Base-by-base conservation (phyloP, 2,888 invertebrate genomes). In the Chirona hameri region DNA sequence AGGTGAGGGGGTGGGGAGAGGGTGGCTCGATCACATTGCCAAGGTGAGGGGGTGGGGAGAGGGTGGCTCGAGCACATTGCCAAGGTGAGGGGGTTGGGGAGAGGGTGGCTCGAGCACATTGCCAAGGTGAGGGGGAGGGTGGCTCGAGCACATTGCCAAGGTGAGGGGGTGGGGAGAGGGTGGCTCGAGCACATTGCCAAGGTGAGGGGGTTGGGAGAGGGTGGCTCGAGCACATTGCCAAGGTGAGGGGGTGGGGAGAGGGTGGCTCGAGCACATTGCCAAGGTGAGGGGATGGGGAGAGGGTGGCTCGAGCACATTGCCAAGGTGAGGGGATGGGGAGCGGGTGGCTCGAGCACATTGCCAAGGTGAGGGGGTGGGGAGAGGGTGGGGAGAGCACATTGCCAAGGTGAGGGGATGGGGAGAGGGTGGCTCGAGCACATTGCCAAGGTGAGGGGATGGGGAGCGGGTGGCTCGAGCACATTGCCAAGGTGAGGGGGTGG, bases 111-210 rank as follows among this genome's bases (percentile, higher is more conserved):
- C 85, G 99, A 99, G 88, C 97, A 98, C 86, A 94, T 99, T 82
- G 99, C 99, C 0, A 99, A 99, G 91, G 95, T 94, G 87, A 82
- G 84, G 3, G 27, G 99, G 99, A 0, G 89, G 98, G 83, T 99
- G 99, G 99, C 89, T 99, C 85, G 99, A 99, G 88, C 97, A 98
- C 86, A 94, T 99, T 82, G 99, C 99, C 0, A 99, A 99, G 91
- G 95, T 94, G 87, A 82, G 84, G 3, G 27, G 1, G 60, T n/a
- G n/a, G n/a, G n/a, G 24, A 24, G 7, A n/a, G n/a, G n/a, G 55
- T 99, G 99, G 99, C 89, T 99, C 85, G 99, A 99, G 88, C 97
- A 98, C 86, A 94, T 99, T 82, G 99, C 99, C 0, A 99, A 99
- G 91, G 95, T 94, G 87, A 82, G 84, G 3, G 27, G 1, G 60